Evolutionary conservation across 2,113 vertebrate species (phyloP).

Genomic region (Halcyon malimbica): DNA sequence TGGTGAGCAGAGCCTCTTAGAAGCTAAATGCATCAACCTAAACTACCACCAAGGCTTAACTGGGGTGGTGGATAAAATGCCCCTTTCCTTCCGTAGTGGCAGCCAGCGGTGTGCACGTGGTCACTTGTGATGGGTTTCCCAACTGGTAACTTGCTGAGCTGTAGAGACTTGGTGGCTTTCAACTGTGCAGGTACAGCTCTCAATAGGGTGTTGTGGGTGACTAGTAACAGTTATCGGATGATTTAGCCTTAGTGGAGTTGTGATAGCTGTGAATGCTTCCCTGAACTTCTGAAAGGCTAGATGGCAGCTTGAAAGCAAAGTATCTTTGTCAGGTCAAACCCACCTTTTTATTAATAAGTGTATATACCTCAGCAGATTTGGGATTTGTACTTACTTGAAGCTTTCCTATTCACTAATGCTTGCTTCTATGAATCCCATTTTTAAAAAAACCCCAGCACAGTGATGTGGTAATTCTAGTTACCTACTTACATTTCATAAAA

Average conservation of each 20-base stretch:
- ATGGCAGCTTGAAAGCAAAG: neutral
- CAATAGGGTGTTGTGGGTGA: accelerated
- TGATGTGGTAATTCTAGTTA: neutral
- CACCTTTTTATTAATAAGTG: neutral
- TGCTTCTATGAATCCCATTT: neutral
- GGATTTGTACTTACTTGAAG: neutral
- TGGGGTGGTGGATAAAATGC: neutral
- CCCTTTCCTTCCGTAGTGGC: neutral
- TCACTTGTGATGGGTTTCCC: neutral
- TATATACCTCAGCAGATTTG: neutral
- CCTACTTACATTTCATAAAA: neutral
- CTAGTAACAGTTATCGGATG: accelerated
- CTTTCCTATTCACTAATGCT: neutral
- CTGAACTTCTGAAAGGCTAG: neutral
- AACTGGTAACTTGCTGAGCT: neutral
- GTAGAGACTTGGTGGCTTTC: neutral
- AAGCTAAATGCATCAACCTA: neutral
- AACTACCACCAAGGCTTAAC: neutral
- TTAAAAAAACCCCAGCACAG: neutral
- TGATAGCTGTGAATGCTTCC: neutral
- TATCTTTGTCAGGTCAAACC: neutral
- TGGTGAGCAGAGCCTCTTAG: neutral
- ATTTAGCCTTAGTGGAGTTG: neutral
- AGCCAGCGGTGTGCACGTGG: neutral
- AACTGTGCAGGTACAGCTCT: neutral